These are phyloP conservation scores for Parthenolecanium corni DNA, from an alignment of 2,888 invertebrate genomes.

Conservation along the genomic window DNA sequence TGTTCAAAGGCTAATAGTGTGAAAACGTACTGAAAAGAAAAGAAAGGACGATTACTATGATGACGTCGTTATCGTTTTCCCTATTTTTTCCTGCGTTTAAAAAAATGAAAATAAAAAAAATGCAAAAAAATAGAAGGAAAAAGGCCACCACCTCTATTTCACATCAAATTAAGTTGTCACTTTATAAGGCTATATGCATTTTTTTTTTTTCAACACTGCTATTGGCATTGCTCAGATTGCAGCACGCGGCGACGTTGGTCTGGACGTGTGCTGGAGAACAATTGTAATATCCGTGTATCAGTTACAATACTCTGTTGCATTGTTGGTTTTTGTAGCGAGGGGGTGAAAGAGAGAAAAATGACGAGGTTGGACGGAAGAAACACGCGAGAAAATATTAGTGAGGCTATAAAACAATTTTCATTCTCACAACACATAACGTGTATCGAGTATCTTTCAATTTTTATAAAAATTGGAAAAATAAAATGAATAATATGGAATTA, in stretches of 20 bases:
- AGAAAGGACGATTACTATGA: conserved; percentile 20
- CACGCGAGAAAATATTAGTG: too few relatives aligned
- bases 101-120: neutral
- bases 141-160: conserved; percentile 11
- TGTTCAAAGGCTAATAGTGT: conserved; percentile 22
- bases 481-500: too few relatives aligned
- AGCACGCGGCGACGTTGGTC: conserved; percentile 17
- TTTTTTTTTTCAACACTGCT: neutral
- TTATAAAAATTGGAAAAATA: too few relatives aligned
- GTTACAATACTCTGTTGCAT: conserved; percentile 15
- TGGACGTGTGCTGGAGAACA: conserved; percentile 14
- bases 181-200: neutral
- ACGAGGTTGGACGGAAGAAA: too few relatives aligned
- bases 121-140: too few relatives aligned
- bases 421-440: too few relatives aligned
- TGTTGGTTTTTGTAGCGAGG: neutral
- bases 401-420: too few relatives aligned
- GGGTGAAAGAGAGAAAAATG: neutral
- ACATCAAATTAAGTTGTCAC: conserved; percentile 28
- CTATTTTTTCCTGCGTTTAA: neutral
- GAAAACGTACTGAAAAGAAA: conserved; percentile 5
- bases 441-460: too few relatives aligned
- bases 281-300: conserved; percentile 25
- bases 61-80: conserved; percentile 2
- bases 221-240: conserved; percentile 10